Percentiles rank a stretch among this genome's conserved stretches.
These are phyloP conservation scores for Augochlorella aurata DNA, from an alignment of 2,888 invertebrate species.

Conservation along the genomic window DNA sequence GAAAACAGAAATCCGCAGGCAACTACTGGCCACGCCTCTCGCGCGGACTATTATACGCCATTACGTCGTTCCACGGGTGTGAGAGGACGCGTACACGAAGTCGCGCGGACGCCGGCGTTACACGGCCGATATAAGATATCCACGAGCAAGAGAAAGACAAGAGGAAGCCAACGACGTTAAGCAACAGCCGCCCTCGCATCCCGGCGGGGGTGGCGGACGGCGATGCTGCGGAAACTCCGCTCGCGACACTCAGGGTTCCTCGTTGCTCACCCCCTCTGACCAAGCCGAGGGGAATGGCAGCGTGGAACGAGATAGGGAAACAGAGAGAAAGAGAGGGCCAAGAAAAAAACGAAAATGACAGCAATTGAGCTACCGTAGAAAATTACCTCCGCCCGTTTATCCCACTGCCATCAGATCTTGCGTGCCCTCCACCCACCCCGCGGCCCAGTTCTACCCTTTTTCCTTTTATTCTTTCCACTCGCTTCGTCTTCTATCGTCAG, in stretches of 20 bases:
- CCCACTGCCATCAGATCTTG: conserved; percentile 58
- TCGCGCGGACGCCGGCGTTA: conserved; percentile 12
- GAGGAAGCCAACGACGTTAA: neutral
- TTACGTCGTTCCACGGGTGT: conserved; percentile 51
- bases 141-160: neutral
- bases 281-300: neutral
- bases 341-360: conserved; percentile 45
- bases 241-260: conserved; percentile 45
- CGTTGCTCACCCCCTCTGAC: conserved; percentile 10
- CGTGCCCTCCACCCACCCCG: conserved; percentile 36
- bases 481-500: neutral
- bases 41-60: conserved; percentile 56
- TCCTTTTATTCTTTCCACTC: neutral
- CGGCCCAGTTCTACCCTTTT: conserved; percentile 8
- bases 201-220: neutral
- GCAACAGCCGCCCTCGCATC: neutral
- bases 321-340: neutral
- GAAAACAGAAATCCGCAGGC: conserved; percentile 54
- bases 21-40: conserved; percentile 43
- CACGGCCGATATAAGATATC: conserved; percentile 18
- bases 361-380: conserved; percentile 64
- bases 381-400: conserved; percentile 67
- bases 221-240: conserved; percentile 33
- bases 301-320: neutral
- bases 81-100: conserved; percentile 14